Conservation (phyloP, 1,140 invertebrate genomes). For the Drosophila miranda region DNA sequence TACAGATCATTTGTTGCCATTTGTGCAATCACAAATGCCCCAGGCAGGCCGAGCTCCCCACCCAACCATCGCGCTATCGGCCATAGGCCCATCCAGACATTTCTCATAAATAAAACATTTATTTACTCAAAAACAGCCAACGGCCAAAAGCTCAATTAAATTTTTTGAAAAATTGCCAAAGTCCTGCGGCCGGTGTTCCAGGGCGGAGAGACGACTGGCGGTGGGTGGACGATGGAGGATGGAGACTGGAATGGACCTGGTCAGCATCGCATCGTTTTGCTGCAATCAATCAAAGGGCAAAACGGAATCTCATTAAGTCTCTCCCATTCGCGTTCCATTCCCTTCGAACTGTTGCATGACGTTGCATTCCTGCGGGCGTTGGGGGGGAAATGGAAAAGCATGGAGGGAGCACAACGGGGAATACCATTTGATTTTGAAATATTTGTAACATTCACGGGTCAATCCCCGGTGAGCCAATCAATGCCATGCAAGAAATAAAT, state of each 20-base stretch:
- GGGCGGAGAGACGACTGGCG: neutral
- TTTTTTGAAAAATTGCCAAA: constrained; percentile 66
- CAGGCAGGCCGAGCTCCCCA: neutral
- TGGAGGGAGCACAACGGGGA: no score
- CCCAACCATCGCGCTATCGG: constrained; percentile 3
- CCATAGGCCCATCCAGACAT: constrained; percentile 24
- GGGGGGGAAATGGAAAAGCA: neutral
- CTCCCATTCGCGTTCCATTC: constrained; percentile 22
- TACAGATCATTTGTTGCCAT: constrained; percentile 70
- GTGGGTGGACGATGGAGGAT: neutral
- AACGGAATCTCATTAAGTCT: constrained; percentile 61
- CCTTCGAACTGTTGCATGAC: constrained; percentile 39
- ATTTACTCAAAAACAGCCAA: constrained; percentile 71
- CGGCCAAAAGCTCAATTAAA: constrained; percentile 71
- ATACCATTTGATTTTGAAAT: no score
- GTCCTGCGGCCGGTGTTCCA: neutral
- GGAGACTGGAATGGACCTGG: constrained; percentile 19
- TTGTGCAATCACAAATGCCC: constrained; percentile 41
- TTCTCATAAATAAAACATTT: constrained; percentile 71
- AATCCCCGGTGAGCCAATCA: no score
- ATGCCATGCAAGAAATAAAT: no score
- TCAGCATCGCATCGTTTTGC: constrained; percentile 37
- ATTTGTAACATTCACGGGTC: no score
- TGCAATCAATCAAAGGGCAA: constrained; percentile 65
- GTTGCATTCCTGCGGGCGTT: neutral